Percentiles rank a stretch among this genome's conserved stretches.
Conservation (phyloP, 2,113 vertebrate genomes). For the Urocynchramus pylzowi region DNA sequence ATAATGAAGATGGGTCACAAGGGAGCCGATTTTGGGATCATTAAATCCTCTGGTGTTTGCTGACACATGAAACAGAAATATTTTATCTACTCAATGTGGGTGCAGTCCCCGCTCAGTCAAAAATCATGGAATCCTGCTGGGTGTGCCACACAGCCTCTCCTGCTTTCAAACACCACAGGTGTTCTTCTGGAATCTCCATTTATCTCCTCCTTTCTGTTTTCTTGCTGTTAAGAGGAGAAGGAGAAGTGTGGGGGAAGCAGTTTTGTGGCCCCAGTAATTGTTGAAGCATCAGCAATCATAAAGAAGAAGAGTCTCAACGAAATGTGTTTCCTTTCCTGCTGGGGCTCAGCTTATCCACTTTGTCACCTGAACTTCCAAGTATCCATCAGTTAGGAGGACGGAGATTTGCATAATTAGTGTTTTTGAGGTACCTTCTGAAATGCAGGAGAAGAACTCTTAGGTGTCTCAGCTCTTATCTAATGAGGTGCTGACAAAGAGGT, state of each 20-base stretch:
- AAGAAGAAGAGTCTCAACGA: neutral
- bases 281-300: neutral
- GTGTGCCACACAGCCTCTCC: neutral
- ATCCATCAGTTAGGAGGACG: neutral
- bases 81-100: neutral
- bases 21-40: neutral
- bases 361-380: neutral
- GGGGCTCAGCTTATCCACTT: neutral
- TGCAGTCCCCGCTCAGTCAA: neutral
- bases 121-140: neutral
- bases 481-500: constrained; percentile 48
- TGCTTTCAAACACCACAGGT: neutral
- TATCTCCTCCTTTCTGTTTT: neutral
- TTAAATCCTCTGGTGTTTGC: neutral
- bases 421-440: constrained; percentile 32
- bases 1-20: neutral
- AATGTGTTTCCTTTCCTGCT: neutral
- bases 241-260: rapidly evolving
- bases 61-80: neutral
- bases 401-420: constrained; percentile 51
- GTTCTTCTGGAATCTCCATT: neutral
- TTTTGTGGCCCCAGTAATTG: neutral
- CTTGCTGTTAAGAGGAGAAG: neutral
- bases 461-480: constrained; percentile 11
- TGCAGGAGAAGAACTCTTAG: neutral